Percentiles rank a stretch among this genome's conserved stretches.
These are phyloP conservation scores for Bubo bubo DNA, from an alignment of 2,113 vertebrate genomes.

Conservation along the genomic window DNA sequence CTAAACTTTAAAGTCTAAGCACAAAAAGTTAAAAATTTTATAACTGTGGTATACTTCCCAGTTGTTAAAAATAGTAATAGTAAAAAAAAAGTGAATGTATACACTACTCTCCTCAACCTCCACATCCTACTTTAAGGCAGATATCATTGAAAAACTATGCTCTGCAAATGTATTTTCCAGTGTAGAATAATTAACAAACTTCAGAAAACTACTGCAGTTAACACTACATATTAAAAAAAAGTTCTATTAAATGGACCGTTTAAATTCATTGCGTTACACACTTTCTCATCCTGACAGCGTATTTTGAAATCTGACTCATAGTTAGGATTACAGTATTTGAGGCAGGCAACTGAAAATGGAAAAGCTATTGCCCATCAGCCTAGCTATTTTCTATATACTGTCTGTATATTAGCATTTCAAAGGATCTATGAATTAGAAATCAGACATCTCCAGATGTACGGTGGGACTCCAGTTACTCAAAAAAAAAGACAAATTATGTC, in stretches of 20 bases:
- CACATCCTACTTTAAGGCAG: not conserved
- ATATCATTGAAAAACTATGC: not conserved
- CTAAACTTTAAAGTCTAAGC: not conserved
- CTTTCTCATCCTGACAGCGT: conserved; percentile 30
- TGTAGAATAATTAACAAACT: not conserved
- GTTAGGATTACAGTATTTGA: conserved; percentile 45
- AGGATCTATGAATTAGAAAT: conserved; percentile 46
- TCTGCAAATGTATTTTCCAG: not conserved
- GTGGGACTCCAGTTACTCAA: not conserved
- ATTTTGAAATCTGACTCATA: conserved; percentile 67
- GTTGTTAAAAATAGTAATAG: not conserved
- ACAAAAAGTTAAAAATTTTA: not conserved
- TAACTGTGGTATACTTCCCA: not conserved
- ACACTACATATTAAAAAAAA: not conserved
- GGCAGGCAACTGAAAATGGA: conserved; percentile 44
- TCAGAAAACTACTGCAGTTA: not conserved
- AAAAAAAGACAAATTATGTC: not conserved
- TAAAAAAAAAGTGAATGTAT: not conserved
- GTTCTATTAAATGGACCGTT: conserved; percentile 28
- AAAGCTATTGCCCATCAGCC: conserved; percentile 18
- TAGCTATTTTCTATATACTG: conserved; percentile 26
- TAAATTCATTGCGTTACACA: conserved; percentile 26
- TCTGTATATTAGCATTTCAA: conserved; percentile 36
- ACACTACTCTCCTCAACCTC: not conserved
- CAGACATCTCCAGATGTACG: conserved; percentile 40